Conservation (phyloP, 2,113 vertebrate species). For the Lathamus discolor region DNA sequence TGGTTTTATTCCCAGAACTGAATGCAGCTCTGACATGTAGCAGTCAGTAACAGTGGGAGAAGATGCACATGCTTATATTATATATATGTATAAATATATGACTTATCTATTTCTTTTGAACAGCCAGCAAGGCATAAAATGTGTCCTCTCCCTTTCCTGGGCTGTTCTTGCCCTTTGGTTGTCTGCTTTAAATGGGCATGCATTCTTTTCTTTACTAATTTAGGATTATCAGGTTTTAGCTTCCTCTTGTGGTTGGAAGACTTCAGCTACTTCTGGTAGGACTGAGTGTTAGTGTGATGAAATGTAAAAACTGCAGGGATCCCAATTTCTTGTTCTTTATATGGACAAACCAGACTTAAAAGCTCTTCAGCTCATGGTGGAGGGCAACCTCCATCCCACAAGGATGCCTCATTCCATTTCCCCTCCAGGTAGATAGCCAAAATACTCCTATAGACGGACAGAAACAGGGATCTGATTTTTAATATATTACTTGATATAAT, state of each 20-base stretch:
- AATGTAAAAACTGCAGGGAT: neutral
- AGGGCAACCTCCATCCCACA: neutral
- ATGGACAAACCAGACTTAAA: neutral
- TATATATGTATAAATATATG: neutral
- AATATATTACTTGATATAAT: neutral
- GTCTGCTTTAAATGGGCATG: neutral
- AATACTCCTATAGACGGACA: neutral
- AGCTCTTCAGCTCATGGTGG: neutral
- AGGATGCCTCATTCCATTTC: neutral
- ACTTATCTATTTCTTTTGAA: neutral
- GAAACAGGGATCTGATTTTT: neutral
- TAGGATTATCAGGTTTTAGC: neutral
- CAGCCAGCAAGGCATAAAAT: neutral
- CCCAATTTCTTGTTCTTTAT: neutral
- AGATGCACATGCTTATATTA: neutral
- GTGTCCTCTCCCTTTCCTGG: neutral
- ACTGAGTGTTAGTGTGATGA: neutral
- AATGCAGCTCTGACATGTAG: neutral
- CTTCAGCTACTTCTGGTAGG: neutral
- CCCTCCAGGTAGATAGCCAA: neutral
- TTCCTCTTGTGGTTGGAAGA: neutral
- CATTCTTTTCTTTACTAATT: neutral
- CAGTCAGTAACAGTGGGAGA: neutral
- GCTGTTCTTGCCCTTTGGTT: neutral
- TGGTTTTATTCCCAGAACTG: neutral